Conservation (phyloP, 2,113 vertebrate species). For the Anguilla japonica region DNA sequence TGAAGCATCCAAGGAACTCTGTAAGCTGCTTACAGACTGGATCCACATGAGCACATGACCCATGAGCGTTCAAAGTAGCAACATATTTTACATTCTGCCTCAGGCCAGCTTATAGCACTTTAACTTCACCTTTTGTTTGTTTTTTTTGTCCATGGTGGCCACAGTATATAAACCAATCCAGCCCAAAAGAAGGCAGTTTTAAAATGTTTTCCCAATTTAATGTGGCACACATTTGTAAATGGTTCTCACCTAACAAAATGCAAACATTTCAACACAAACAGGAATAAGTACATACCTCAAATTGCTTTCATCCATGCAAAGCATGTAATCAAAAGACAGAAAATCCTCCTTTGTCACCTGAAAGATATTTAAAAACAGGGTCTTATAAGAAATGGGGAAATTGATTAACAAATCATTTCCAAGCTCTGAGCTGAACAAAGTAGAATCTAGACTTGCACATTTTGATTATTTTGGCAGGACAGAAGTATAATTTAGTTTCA, state of each 20-base stretch:
- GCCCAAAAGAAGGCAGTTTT: too few species aligned
- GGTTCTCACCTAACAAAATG: neutral
- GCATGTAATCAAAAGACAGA: conserved; percentile 84
- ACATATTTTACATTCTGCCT: conserved; percentile 62
- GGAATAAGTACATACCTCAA: conserved; percentile 72
- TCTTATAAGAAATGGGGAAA: conserved; percentile 4
- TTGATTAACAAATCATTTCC: neutral
- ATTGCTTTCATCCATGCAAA: conserved; percentile 98
- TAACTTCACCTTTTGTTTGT: conserved; percentile 28
- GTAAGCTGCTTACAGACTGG: conserved; percentile 74
- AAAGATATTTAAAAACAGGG: conserved; percentile 15
- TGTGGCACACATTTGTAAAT: neutral
- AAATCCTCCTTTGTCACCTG: conserved; percentile 94
- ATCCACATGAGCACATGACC: conserved; percentile 66
- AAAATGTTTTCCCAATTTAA: too few species aligned
- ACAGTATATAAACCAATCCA: neutral
- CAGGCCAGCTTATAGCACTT: conserved; percentile 63
- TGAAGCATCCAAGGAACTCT: conserved; percentile 73
- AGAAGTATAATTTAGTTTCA: neutral
- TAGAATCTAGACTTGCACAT: neutral
- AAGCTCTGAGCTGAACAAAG: neutral
- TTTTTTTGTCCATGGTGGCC: neutral
- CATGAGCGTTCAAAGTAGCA: conserved; percentile 68
- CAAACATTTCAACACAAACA: neutral
- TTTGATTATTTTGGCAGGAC: neutral